Evolutionary conservation across 1,140 invertebrate species (phyloP).

Genomic region (Magallana gigas): DNA sequence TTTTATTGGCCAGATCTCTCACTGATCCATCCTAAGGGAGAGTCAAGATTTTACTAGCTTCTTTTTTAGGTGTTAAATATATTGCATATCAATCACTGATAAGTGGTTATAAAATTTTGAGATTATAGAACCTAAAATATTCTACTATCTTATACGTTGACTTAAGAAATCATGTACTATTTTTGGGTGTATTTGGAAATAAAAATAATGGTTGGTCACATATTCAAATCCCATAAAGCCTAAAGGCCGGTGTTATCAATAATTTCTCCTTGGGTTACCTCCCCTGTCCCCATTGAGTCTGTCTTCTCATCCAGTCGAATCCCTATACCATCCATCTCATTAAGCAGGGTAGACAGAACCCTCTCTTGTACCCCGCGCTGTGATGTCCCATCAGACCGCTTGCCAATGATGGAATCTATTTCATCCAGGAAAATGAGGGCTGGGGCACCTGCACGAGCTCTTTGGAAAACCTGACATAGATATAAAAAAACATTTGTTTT

Average conservation of each 20-base stretch:
- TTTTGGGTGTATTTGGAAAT: background rate
- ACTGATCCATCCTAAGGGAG: conserved; percentile 7
- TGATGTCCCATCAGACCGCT: conserved; percentile 69
- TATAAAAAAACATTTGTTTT: background rate
- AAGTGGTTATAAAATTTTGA: too few relatives aligned
- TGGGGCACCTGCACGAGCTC: conserved; percentile 73
- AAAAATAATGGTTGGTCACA: too few relatives aligned
- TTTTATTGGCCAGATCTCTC: conserved; percentile 57
- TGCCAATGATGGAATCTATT: conserved; percentile 76
- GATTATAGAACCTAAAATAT: background rate
- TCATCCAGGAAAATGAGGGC: conserved; percentile 77
- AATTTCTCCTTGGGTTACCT: background rate
- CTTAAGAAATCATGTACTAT: background rate
- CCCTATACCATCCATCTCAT: conserved; percentile 83
- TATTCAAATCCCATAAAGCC: too few relatives aligned
- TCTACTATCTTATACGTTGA: background rate
- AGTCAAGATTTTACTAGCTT: background rate
- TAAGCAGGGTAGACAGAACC: conserved; percentile 75
- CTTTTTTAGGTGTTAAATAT: background rate
- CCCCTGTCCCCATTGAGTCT: conserved; percentile 34
- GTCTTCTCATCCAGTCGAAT: conserved; percentile 68
- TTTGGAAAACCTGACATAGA: conserved; percentile 72
- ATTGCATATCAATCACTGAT: too few relatives aligned
- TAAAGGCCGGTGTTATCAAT: too few relatives aligned
- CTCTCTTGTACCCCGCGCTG: conserved; percentile 76